Evolutionary conservation across 2,888 invertebrate genomes (phyloP).

Genomic region (Diachrysia chrysitis): DNA sequence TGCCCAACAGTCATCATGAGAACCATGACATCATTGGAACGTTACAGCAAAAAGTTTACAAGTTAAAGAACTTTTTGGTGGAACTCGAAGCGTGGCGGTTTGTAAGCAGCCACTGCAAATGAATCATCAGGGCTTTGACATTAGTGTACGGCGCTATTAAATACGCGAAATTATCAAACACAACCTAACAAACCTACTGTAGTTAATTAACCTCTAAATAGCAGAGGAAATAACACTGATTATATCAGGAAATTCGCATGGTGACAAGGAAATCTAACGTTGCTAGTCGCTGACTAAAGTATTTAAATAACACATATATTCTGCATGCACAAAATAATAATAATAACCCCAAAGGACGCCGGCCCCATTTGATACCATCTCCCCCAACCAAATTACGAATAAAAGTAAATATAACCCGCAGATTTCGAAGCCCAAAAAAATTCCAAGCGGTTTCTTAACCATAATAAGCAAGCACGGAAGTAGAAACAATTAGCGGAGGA

Average conservation of each 20-base stretch:
- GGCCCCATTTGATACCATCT: background rate
- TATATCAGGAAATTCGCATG: conserved; percentile 30
- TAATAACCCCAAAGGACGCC: background rate
- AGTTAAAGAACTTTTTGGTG: conserved; percentile 62
- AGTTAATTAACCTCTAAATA: background rate
- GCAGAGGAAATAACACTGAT: conserved; percentile 17
- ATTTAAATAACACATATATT: background rate
- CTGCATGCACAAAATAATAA: background rate
- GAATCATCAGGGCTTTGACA: conserved; percentile 65
- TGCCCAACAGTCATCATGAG: conserved; percentile 44
- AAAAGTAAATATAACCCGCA: conserved; percentile 26
- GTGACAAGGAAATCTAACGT: conserved; percentile 16
- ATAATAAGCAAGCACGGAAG: conserved; percentile 55
- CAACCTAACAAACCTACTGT: background rate
- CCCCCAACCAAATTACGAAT: background rate
- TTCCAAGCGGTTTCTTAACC: conserved; percentile 45
- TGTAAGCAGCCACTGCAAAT: conserved; percentile 40
- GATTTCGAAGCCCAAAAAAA: conserved; percentile 36
- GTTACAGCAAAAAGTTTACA: conserved; percentile 64
- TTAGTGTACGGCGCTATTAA: conserved; percentile 57
- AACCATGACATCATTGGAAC: conserved; percentile 75
- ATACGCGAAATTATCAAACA: conserved; percentile 28
- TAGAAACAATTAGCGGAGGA: conserved; percentile 45
- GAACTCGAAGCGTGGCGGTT: conserved; percentile 67
- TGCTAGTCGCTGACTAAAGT: background rate